Conservation (phyloP, 2,113 vertebrate genomes). For the Sminthopsis crassicaudata region DNA sequence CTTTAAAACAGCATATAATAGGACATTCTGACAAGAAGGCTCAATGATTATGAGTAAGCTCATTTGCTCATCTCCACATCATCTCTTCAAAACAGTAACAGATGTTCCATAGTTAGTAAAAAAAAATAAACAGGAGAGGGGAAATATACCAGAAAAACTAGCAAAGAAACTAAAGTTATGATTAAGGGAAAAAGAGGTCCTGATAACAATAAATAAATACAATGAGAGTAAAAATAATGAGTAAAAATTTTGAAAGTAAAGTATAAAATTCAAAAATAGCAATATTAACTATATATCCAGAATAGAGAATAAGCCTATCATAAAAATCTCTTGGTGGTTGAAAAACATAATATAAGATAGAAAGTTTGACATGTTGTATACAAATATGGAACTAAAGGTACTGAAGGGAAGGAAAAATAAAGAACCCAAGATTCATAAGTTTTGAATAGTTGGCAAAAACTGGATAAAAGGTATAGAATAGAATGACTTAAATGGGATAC, state of each 20-base stretch:
- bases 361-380: background rate
- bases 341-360: background rate
- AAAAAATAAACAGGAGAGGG: background rate
- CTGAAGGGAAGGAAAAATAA: background rate
- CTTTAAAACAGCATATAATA: background rate
- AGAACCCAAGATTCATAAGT: background rate
- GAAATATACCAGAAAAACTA: background rate
- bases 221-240: background rate
- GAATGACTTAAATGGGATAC: background rate
- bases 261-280: background rate
- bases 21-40: background rate
- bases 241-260: background rate
- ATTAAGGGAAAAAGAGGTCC: background rate
- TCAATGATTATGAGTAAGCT: background rate
- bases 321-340: background rate
- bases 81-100: background rate
- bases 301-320: background rate
- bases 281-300: background rate
- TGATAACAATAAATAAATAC: background rate
- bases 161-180: background rate
- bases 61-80: background rate
- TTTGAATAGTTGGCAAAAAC: background rate
- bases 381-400: background rate
- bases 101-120: background rate
- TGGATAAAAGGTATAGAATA: background rate